Conservation (phyloP, 2,888 invertebrate genomes). For the Apamea epomidion region DNA sequence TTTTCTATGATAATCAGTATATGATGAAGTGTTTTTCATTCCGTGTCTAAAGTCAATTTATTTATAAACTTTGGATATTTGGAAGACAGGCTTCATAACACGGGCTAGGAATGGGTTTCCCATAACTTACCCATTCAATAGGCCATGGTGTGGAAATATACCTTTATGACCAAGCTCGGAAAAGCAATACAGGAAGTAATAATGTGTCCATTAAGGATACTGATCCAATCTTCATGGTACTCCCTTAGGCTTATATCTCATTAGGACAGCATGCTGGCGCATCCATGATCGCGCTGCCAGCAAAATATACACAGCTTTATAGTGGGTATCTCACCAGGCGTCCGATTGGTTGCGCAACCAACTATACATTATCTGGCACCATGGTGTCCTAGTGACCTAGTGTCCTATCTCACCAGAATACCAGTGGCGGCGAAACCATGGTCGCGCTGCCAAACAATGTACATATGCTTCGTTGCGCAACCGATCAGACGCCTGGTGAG, state of each 20-base stretch:
- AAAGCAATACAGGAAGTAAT: conserved; percentile 19
- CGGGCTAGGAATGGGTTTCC: not conserved
- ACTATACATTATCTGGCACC: too few species aligned
- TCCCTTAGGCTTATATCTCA: not conserved
- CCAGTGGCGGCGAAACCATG: too few species aligned
- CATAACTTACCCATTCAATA: not conserved
- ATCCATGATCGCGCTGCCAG: too few species aligned
- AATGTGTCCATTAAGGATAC: conserved; percentile 18
- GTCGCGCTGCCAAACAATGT: too few species aligned
- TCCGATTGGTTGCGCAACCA: too few species aligned
- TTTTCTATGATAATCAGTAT: not conserved
- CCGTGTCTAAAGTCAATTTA: not conserved
- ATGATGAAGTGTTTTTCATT: not conserved
- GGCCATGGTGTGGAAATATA: not conserved
- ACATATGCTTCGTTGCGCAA: too few species aligned
- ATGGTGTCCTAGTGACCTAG: too few species aligned
- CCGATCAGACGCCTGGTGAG: too few species aligned
- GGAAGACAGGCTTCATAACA: not conserved
- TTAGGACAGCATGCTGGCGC: too few species aligned
- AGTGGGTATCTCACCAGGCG: too few species aligned
- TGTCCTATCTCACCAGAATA: too few species aligned
- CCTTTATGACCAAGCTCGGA: not conserved
- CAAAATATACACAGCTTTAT: too few species aligned
- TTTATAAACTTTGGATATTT: not conserved
- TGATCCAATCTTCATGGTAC: not conserved